Base-by-base conservation (phyloP, 1,140 invertebrate species). In the Drosophila subobscura region DNA sequence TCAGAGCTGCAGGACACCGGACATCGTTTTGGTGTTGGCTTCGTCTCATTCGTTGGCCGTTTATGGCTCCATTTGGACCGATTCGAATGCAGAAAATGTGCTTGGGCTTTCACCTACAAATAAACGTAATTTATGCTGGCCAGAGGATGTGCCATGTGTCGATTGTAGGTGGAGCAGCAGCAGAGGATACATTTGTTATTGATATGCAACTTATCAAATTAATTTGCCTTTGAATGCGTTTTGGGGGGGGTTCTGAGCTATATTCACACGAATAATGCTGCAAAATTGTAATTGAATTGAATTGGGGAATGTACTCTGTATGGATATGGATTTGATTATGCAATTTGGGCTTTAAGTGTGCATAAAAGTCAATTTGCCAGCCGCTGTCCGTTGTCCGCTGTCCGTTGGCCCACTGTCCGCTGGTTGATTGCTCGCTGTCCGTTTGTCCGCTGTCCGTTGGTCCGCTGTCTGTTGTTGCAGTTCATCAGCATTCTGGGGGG, bases 321-420 rank as follows among this genome's bases (percentile, higher is more conserved):
- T 68, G 52, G 41, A 33, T 68, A 51, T 42, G 51, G 52, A 68
- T 68, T 68, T 56, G 51, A 68, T 68, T 68, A 68, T 68, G 63
- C 50, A 68, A 68, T 56, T 56, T 8, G 63, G 20, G 65, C 50
- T 51, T 56, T 51, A 55, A 49, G 63, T 46, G 49, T 23, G 8
- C 29, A 4, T 29, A 27, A 53, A 67, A 68, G 63, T 68, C 65
- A 68, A 68, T 68, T 68, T 68, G 50, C 63, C 63, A 23, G 50
- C 63, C 63, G 29, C 6, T 40, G 45, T 20, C 16, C 33, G 27
- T 2, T 7, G 27, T 6, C 33, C 10, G 10, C 12, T 37, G 33
- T 0, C 8, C 29, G 29, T 3, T 37, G 10, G 10, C 33, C 3
- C 0, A 20, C 2, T 7, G 27, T 6, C 33, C 10, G 10, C 12